Evolutionary conservation across 2,113 vertebrate genomes (phyloP), one percentile per base, ranked within the genome.

Genomic region (Micromys minutus): DNA sequence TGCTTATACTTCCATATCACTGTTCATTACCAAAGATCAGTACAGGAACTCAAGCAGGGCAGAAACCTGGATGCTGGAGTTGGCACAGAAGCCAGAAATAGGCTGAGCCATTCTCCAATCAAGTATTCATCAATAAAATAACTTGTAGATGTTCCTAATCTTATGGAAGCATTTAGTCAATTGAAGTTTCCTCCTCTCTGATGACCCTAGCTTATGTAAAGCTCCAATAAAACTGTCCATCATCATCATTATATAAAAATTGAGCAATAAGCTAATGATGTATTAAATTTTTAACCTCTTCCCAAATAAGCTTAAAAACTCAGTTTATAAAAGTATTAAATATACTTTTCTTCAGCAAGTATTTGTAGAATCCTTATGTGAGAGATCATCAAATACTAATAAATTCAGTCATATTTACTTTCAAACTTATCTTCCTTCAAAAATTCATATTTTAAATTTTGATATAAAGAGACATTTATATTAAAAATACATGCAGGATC

Each of bases 391-490:
- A 21, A 45, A 34, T 72, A 47, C 39, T 83, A 71, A 19, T 90
- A 76, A 42, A 74, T 88, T 74, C 2, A 39, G 36, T 4, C 24
- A 89, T 39, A 57, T 81, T 76, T n/a, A 17, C 91, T 65, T 63
- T 42, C 47, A 11, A 63, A 57, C 31, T 76, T 5, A 91, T 79
- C 50, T 85, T 63, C 59, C 29, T 34, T 90, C 8, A 89, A 87
- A 96, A 57, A 74, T 74, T 75, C 12, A 24, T 67, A 87, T 31
- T 5, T 15, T 75, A 45, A 86, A 71, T 57, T 77, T 72, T 83
- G 24, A 55, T 81, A 42, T 59, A 63, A 63, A 89, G 19, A 61
- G 10, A 0, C 0, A 47, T 93, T 61, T 39, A 31, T 36, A 31
- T 81, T 84, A 31, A 3, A 84, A 71, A 24, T 29, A 39, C 61